A percentile compares a stretch with the other conserved stretches of the same genome.
Evolutionary conservation across 1,140 invertebrate species (phyloP).

Genomic region (Meloidogyne floridensis): DNA sequence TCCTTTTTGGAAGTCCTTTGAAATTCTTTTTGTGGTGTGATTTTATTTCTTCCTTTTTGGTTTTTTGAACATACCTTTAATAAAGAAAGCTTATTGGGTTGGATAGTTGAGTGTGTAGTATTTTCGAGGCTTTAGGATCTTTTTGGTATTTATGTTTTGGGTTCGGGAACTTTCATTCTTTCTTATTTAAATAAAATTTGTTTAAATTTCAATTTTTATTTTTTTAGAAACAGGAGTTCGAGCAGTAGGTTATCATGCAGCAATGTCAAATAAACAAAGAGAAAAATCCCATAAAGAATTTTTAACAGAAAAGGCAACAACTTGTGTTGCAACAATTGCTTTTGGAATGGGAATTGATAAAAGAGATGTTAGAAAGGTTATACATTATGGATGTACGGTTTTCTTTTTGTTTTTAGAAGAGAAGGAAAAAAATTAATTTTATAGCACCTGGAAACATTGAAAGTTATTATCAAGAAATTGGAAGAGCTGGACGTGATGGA

Average conservation of each 20-base stretch:
- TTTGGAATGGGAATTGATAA: constrained; percentile 70
- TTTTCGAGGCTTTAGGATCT: too few relatives aligned
- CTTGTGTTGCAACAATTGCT: constrained; percentile 89
- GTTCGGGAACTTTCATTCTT: too few relatives aligned
- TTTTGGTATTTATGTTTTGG: too few relatives aligned
- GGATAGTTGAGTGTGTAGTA: too few relatives aligned
- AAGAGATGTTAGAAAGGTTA: constrained; percentile 66
- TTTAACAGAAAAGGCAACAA: constrained; percentile 75
- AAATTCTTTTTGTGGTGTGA: too few relatives aligned
- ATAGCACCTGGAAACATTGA: constrained; percentile 89
- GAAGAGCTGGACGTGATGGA: constrained; percentile 88
- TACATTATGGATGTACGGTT: constrained; percentile 71
- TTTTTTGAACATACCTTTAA: too few relatives aligned
- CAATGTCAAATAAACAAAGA: constrained; percentile 76
- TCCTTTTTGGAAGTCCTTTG: too few relatives aligned
- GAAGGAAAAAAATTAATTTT: constrained; percentile 19
- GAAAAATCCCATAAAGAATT: constrained; percentile 75
- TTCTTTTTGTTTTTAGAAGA: neutral
- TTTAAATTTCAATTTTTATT: too few relatives aligned
- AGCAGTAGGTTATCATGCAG: constrained; percentile 84
- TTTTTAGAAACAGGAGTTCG: constrained; percentile 18
- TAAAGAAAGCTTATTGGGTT: too few relatives aligned
- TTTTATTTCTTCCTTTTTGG: too few relatives aligned
- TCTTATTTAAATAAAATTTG: too few relatives aligned
- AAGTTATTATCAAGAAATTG: constrained; percentile 95